A percentile compares a stretch with the other conserved stretches of the same genome.
Evolutionary conservation across 2,888 invertebrate species (phyloP).

Genomic region (Mimas tiliae): DNA sequence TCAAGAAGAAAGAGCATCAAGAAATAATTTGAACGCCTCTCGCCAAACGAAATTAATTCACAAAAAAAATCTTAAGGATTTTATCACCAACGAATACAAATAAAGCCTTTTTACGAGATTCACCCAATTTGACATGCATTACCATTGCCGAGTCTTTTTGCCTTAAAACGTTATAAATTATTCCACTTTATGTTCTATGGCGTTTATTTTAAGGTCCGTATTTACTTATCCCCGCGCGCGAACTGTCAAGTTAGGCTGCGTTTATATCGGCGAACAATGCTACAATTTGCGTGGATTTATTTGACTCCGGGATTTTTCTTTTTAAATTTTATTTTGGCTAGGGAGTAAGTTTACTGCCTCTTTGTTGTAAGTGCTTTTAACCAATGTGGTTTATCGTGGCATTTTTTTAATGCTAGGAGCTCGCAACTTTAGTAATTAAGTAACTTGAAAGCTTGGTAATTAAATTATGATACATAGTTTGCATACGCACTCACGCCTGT

Average conservation of each 20-base stretch:
- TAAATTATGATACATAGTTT: too few relatives aligned
- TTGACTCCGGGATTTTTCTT: conserved; percentile 15
- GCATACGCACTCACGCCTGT: too few relatives aligned
- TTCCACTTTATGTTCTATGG: conserved; percentile 28
- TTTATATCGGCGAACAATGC: conserved; percentile 25
- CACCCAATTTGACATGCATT: conserved; percentile 29
- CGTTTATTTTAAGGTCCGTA: conserved; percentile 27
- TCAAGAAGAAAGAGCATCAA: not conserved
- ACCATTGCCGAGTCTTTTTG: conserved; percentile 27
- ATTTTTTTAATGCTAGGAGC: not conserved
- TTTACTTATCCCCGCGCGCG: conserved; percentile 25
- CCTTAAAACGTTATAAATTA: conserved; percentile 29
- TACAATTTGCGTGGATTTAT: conserved; percentile 25
- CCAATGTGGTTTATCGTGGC: conserved; percentile 1
- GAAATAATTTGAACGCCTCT: conserved; percentile 3
- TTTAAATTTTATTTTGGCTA: conserved; percentile 20
- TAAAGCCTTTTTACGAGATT: conserved; percentile 29
- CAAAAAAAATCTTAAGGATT: conserved; percentile 26
- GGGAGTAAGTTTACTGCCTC: conserved; percentile 18
- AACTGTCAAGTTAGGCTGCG: conserved; percentile 26
- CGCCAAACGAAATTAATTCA: conserved; percentile 20
- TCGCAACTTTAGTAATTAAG: too few relatives aligned
- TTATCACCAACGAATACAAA: conserved; percentile 26
- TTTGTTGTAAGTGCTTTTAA: conserved; percentile 17
- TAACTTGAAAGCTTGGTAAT: too few relatives aligned